phyloP scores from a whole-genome alignment of 1,140 invertebrate species.

The Ceratina australensis region DNA sequence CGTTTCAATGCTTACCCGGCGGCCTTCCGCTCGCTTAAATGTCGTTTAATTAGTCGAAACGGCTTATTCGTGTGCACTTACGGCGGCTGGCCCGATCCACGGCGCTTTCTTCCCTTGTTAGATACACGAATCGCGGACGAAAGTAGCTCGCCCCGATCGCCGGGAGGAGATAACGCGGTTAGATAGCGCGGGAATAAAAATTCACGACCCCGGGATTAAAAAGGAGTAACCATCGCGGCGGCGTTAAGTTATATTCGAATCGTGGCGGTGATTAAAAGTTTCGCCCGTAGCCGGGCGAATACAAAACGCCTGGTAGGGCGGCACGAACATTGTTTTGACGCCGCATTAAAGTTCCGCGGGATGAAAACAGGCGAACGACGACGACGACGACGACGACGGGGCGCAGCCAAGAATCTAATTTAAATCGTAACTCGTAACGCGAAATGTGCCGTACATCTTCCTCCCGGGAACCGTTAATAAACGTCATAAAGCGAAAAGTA shows the following conservation, averaged over 20 bases:
- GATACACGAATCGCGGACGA: constrained; percentile 8
- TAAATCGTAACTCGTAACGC: too few species aligned
- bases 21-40: constrained; percentile 58
- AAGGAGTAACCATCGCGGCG: not conserved
- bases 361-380: too few species aligned
- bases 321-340: too few species aligned
- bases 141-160: not conserved
- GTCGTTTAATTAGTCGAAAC: constrained; percentile 65
- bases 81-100: constrained; percentile 21
- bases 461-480: constrained; percentile 3
- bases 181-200: constrained; percentile 19
- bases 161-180: not conserved
- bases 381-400: too few species aligned
- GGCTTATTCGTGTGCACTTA: constrained; percentile 48
- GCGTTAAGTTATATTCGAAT: not conserved
- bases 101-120: constrained; percentile 17
- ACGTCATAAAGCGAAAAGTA: not conserved
- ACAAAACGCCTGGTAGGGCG: too few species aligned
- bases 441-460: not conserved
- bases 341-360: too few species aligned
- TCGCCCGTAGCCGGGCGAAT: too few species aligned
- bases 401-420: too few species aligned
- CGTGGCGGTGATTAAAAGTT: too few species aligned
- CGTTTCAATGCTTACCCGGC: constrained; percentile 58
- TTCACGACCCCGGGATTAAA: not conserved